Evolutionary conservation across 2,113 vertebrate genomes (phyloP), one percentile per base, ranked within the genome.

Genomic region (Chlorodrepanis virens): DNA sequence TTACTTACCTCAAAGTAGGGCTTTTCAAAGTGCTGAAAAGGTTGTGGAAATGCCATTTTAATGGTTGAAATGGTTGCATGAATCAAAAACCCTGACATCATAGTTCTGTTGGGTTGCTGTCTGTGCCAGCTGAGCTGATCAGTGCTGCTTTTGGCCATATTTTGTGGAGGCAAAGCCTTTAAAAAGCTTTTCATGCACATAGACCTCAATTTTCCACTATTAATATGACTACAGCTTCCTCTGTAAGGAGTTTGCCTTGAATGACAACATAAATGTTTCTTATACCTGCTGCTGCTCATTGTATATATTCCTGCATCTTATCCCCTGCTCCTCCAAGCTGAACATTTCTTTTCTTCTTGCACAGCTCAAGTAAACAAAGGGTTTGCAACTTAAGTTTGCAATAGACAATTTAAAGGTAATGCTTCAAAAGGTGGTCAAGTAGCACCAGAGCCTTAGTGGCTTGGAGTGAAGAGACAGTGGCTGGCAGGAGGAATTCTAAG

Each of bases 41-140:
- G 42, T 68, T 88, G 50, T 54, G 64, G 42, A 95, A 92, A 95
- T 87, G 29, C 61, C 49, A 94, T 96, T n/a, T 96, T 35, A 68
- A 18, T 89, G 63, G 63, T 93, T 96, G 94, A 80, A 94, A 91
- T 68, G 52, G n/a, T 81, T 35, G 29, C 35, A 71, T 40, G 49
- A 88, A 92, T 89, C 4, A 87, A 90, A 68, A 63, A 70, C 29
- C 18, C 27, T 3, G 5, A 44, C 2, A 2, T n/a, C 31, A 71
- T 28, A 24, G 44, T n/a, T 71, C 71, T 61, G 63, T 88, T 81
- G 65, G n/a, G 29, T 59, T 87, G 54, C 56, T 90, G 11, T 94
- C 65, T 93, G 31, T 67, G 61, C 53, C 35, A 50, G 56, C 72
- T 78, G 87, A 91, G 68, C 52, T 82, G 68, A 92, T 61, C 72